Evolutionary conservation across 2,888 invertebrate genomes (phyloP), one percentile per base, ranked within the genome.

Genomic region (Drosophila colorata): DNA sequence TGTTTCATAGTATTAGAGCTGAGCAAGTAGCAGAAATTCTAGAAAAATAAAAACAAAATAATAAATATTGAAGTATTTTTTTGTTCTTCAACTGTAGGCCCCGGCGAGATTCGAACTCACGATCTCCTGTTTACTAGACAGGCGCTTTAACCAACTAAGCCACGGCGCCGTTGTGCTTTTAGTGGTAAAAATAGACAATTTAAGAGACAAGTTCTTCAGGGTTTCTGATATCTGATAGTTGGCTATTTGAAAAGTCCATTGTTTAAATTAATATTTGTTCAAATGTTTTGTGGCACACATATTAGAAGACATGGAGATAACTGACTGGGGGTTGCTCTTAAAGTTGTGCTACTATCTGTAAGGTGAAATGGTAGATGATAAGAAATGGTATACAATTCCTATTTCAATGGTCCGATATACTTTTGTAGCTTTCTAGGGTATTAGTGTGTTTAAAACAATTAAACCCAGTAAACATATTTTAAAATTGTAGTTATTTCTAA

Each of bases 101-200:
- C 90, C 91, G 91, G 83, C 90, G 90, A 90, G 91, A 90, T 91
- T 91, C 90, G 90, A 91, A 91, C 90, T 91, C 91, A 87, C 83
- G 90, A 91, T 91, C 91, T 90, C 90, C 90, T 90, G 91, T 91
- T 90, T 90, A 90, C 91, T 90, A 91, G 91, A 90, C 91, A 90
- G 90, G 90, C 90, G 90, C 91, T 91, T 90, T 90, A 90, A 90
- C 91, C 90, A 91, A 91, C 90, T 91, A 91, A 90, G 90, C 91
- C 90, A 91, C 91, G 90, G 91, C 90, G 91, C 91, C 90, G 16
- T 8, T 53, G 14, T 44, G 4, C 0, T 11, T n/a, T 0, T 0
- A 0, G 0, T 0, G 13, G 35, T 18, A 16, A 48, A 71, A 71
- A 51, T 61, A 55, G 47, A 5, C 40, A 57, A 52, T 46, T 75